Evolutionary conservation across 2,797 vertebrate species (phyloP), one percentile per base, ranked within the genome.

Genomic region (Rhinichthys osculus): DNA sequence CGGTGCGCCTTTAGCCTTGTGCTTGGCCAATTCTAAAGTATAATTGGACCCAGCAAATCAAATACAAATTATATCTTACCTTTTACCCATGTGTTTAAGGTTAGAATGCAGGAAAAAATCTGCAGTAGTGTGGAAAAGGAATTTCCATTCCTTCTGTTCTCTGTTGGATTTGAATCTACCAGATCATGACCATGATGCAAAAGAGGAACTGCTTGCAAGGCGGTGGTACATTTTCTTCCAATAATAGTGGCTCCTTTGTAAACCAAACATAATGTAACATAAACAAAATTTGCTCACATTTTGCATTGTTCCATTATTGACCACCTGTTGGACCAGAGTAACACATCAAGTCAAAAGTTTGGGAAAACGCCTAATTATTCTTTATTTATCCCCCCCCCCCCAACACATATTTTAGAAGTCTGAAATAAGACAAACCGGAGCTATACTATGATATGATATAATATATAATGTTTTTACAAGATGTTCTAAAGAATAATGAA

Each of bases 111-210:
- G 71, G 14, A 13, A 1, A 13, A 11, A 72, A 59, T 40, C n/a
- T 83, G 11, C 54, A 14, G 62, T 11, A 47, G n/a, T 14, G 2
- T 72, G 17, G 38, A 62, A 44, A 82, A 33, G 27, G 11, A 30
- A 47, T 66, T 33, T 66, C 6, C 44, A 5, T 64, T 73, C 71
- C 5, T 47, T 35, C 42, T 69, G 17, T 8, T 21, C 27, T 40
- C 35, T 82, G 50, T 59, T 30, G 52, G 38, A 72, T 62, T 40
- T 16, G 57, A 30, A 71, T 71, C 66, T 81, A 14, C 78, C 62
- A 67, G 62, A 66, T 42, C 44, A 16, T 17, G 3, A 21, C 62
- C 52, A 10, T 52, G 47, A 62, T 79, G 40, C 16, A 79, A 17
- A 66, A 21, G 5, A 78, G 30, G 9, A 74, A 77, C 7, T 77